Evolutionary conservation across 2,113 vertebrate species (phyloP).

Genomic region (Vicugna pacos): DNA sequence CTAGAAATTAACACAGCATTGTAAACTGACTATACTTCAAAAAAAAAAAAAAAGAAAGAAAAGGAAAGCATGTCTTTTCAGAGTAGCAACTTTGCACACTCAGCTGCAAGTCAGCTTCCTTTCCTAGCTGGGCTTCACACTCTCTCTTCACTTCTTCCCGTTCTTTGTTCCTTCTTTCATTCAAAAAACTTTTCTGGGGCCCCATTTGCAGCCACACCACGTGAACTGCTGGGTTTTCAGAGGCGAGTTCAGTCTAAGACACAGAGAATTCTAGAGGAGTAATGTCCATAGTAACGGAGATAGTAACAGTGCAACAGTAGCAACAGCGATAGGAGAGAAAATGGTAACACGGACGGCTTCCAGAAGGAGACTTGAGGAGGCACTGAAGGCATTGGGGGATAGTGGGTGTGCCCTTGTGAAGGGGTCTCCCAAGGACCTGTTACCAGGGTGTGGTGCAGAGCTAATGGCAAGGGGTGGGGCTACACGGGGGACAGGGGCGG

Average conservation of each 20-base stretch:
- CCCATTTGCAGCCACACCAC: background rate
- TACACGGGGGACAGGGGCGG: background rate
- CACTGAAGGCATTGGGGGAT: background rate
- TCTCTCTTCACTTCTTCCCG: background rate
- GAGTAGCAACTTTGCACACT: background rate
- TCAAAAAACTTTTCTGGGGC: background rate
- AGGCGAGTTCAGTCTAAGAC: background rate
- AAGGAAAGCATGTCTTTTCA: background rate
- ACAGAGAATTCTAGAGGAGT: background rate
- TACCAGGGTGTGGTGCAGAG: background rate
- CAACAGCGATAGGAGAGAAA: no score
- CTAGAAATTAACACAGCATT: no score
- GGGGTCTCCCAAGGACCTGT: background rate
- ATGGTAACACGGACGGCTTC: background rate
- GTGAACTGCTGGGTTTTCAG: background rate
- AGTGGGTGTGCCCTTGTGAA: background rate
- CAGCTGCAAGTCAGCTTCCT: background rate
- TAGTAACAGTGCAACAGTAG: background rate
- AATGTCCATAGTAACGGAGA: background rate
- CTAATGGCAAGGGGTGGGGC: background rate
- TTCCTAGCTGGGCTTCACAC: background rate
- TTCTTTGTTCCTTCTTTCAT: background rate
- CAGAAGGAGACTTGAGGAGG: background rate
- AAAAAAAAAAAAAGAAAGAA: no score
- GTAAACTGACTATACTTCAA: no score